A percentile compares a stretch with the other conserved stretches of the same genome.
Conservation (phyloP, 35 echinoderm and acorn worm species). For the Apostichopus californicus region DNA sequence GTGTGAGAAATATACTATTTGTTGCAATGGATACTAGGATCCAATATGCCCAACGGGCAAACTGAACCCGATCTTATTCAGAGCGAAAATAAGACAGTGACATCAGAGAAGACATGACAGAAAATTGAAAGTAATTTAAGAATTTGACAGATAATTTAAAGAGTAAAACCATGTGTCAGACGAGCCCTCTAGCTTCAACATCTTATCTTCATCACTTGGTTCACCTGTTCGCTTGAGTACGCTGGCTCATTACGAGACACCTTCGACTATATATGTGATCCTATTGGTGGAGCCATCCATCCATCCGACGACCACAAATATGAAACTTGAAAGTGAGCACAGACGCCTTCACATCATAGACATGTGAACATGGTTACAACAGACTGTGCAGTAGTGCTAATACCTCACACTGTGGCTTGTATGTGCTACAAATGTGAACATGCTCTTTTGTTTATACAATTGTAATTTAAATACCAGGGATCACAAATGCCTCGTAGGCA, state of each 20-base stretch:
- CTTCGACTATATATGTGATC: too few relatives aligned
- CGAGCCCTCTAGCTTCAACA: background rate
- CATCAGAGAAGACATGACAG: background rate
- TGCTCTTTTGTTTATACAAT: too few relatives aligned
- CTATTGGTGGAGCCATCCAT: too few relatives aligned
- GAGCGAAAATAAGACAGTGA: background rate
- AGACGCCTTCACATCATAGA: too few relatives aligned
- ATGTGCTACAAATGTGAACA: background rate
- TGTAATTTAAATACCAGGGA: too few relatives aligned
- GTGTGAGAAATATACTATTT: background rate
- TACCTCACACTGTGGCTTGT: too few relatives aligned
- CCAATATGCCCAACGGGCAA: background rate
- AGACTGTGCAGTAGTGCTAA: too few relatives aligned
- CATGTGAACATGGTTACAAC: too few relatives aligned
- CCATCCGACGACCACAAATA: too few relatives aligned
- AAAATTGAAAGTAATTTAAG: slow-evolving; percentile 14
- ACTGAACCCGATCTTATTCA: background rate
- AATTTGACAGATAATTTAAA: background rate
- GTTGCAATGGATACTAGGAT: background rate
- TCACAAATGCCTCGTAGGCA: too few relatives aligned
- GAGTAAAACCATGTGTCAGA: background rate
- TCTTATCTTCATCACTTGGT: background rate
- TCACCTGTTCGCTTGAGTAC: background rate
- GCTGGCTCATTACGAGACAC: too few relatives aligned
- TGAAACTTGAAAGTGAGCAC: too few relatives aligned